Percentiles rank a stretch among this genome's conserved stretches.
These are phyloP conservation scores for Halcyon senegalensis DNA, from an alignment of 2,113 vertebrate species.

Conservation along the genomic window DNA sequence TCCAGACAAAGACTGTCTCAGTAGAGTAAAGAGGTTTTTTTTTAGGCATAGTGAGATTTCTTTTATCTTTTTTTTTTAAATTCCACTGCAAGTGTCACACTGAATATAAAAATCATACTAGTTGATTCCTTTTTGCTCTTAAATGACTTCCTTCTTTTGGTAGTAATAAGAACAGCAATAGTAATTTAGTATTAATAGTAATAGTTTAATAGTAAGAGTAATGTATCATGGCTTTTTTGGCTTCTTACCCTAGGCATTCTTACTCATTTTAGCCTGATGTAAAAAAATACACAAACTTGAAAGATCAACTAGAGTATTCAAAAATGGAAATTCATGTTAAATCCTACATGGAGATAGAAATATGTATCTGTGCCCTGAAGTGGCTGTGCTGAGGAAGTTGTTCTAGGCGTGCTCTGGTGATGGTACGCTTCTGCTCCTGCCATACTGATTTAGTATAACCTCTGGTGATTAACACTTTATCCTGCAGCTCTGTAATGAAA, in stretches of 20 bases:
- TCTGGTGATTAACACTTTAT: background rate
- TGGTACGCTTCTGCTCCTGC: background rate
- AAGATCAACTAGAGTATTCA: background rate
- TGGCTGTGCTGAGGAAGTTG: background rate
- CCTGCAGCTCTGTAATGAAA: background rate
- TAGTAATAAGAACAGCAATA: background rate
- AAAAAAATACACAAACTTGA: accelerated
- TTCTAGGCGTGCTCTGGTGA: background rate
- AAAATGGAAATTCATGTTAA: background rate
- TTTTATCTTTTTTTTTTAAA: background rate
- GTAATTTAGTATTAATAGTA: background rate
- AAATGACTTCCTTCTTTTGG: background rate
- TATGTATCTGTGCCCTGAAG: background rate
- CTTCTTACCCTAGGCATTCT: background rate
- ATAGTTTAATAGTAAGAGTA: background rate
- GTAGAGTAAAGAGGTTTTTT: background rate
- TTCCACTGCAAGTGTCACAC: background rate
- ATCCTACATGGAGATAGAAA: background rate
- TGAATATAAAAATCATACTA: background rate
- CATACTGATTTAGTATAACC: background rate
- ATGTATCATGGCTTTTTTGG: accelerated
- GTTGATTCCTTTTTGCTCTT: background rate
- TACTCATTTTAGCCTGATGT: background rate
- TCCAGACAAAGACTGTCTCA: background rate
- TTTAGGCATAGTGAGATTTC: background rate